These are phyloP conservation scores for Mastigias papua DNA, from an alignment of 30 jellyfish, hydroid and myxozoan genomes.

Conservation along the genomic window DNA sequence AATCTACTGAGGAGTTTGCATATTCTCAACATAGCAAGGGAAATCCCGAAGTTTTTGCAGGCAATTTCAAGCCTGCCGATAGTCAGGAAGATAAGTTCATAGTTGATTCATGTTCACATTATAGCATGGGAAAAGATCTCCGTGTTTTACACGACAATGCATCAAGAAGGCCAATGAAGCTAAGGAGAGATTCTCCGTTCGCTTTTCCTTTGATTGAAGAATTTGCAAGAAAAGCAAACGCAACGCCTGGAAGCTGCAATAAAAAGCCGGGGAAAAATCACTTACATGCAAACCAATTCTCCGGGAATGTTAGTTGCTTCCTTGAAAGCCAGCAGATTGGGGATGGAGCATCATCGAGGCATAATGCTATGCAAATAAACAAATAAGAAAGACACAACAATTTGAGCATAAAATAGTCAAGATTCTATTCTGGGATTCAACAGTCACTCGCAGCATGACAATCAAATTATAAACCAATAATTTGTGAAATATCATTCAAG, in stretches of 20 bases:
- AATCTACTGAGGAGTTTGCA: background rate
- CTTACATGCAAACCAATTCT: background rate
- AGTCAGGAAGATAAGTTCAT: background rate
- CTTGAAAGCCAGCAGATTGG: constrained; percentile 6
- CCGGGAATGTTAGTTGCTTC: constrained; percentile 3
- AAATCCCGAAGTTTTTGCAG: background rate
- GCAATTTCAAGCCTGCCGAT: background rate
- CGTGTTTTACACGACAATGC: constrained; percentile 22
- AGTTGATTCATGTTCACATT: constrained; percentile 1
- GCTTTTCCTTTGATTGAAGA: constrained; percentile 66
- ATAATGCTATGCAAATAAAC: background rate
- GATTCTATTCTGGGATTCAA: background rate
- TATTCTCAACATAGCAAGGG: background rate
- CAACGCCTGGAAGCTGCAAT: constrained; percentile 1
- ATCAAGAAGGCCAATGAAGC: constrained; percentile 41
- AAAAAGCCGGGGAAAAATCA: background rate
- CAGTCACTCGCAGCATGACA: too few relatives aligned
- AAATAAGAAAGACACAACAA: background rate
- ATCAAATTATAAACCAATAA: too few relatives aligned
- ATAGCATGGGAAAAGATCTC: constrained; percentile 8
- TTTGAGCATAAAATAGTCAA: background rate
- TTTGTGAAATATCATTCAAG: too few relatives aligned
- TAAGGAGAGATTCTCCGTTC: constrained; percentile 70
- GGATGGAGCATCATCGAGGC: background rate
- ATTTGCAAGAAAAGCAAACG: constrained; percentile 32